Conservation (phyloP, 2,888 invertebrate species). For the Epistrophe eligans region DNA sequence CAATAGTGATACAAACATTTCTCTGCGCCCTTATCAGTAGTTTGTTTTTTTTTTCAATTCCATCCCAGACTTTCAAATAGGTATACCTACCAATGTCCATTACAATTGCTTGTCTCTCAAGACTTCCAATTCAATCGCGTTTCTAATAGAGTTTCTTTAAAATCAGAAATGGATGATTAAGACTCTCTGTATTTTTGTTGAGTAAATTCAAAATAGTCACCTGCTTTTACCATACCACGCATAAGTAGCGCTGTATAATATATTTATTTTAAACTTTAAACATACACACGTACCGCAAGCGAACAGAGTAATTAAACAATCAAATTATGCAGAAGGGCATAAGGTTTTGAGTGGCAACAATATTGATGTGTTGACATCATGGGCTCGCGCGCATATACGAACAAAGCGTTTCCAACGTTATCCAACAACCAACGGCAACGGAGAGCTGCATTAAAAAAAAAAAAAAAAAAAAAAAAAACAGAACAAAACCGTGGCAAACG, state of each 20-base stretch:
- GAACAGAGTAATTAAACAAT: slow-evolving; percentile 69
- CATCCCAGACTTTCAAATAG: too few relatives aligned
- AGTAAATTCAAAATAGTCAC: not conserved
- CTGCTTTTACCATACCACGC: not conserved
- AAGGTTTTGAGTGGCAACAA: slow-evolving; percentile 63
- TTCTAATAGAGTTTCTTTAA: slow-evolving; percentile 22
- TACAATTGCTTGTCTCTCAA: not conserved
- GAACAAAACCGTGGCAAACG: slow-evolving; percentile 48
- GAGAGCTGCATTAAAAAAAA: not conserved
- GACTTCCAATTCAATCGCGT: slow-evolving; percentile 42
- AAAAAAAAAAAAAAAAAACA: not conserved
- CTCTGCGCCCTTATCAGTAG: too few relatives aligned
- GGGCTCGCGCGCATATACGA: slow-evolving; percentile 59
- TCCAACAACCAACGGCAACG: too few relatives aligned
- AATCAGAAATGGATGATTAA: not conserved
- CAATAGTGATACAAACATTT: too few relatives aligned
- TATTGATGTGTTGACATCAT: slow-evolving; percentile 65
- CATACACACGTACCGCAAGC: slow-evolving; percentile 25
- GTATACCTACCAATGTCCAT: not conserved
- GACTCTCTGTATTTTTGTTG: not conserved
- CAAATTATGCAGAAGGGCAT: slow-evolving; percentile 65
- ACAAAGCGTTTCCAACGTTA: slow-evolving; percentile 55
- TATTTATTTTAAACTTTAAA: not conserved
- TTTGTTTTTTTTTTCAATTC: too few relatives aligned
- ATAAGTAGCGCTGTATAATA: not conserved